phyloP scores from a whole-genome alignment of 92 coral and sea anemone species.

The Palythoa heliodiscus region DNA sequence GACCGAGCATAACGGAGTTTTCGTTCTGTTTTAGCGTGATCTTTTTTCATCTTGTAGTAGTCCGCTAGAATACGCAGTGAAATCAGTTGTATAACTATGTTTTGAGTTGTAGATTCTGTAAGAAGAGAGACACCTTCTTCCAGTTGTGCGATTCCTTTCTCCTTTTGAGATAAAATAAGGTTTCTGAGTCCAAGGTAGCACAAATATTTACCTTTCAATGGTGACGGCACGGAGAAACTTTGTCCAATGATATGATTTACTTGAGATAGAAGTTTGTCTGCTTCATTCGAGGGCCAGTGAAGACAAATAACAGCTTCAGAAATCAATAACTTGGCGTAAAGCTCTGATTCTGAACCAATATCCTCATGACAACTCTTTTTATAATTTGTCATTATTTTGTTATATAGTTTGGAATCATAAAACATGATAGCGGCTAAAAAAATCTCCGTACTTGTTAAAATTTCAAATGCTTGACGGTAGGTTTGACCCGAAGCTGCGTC shows the following conservation, averaged over 20 bases:
- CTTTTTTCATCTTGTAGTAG: neutral
- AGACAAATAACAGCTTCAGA: neutral
- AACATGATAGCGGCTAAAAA: neutral
- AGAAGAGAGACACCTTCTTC: no score
- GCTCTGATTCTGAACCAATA: neutral
- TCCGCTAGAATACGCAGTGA: neutral
- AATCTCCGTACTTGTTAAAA: neutral
- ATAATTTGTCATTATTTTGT: neutral
- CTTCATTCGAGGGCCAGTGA: neutral
- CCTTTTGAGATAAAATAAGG: no score
- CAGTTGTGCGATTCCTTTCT: no score
- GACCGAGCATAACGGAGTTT: no score
- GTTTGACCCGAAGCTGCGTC: no score
- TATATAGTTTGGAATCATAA: neutral
- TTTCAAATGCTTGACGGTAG: neutral
- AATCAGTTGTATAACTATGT: no score
- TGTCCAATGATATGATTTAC: neutral
- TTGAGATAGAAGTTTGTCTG: neutral
- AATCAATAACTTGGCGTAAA: neutral
- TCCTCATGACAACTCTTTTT: neutral
- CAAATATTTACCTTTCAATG: neutral
- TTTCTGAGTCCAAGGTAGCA: no score
- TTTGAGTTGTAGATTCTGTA: no score
- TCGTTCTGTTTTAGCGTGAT: no score
- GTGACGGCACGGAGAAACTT: neutral